These are phyloP conservation scores for Stigmatopora argus DNA, from an alignment of 2,113 vertebrate species.

Conservation along the genomic window DNA sequence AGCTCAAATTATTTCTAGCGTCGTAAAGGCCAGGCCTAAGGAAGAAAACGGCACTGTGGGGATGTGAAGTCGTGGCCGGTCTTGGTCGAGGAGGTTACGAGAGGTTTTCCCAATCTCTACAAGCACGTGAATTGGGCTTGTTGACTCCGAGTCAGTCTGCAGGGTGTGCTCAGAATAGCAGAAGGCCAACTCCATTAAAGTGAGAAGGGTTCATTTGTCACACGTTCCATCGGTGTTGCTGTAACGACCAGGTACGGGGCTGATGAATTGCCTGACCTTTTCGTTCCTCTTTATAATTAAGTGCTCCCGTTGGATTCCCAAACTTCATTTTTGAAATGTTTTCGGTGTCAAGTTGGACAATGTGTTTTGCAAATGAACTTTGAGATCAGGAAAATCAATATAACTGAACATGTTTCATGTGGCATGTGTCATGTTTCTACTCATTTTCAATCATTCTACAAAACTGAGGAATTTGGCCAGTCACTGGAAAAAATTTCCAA, in stretches of 20 bases:
- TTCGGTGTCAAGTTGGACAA: conserved; percentile 11
- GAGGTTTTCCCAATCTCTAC: conserved; percentile 35
- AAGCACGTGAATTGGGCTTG: conserved; percentile 47
- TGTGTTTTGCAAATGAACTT: background rate
- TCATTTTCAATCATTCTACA: conserved; percentile 32
- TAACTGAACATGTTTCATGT: conserved; percentile 1
- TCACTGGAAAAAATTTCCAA: conserved; percentile 14
- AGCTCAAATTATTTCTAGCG: conserved; percentile 19
- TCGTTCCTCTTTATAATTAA: conserved; percentile 52
- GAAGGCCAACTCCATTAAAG: conserved; percentile 69
- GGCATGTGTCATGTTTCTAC: background rate
- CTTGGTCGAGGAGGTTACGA: conserved; percentile 49
- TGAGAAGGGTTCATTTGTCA: conserved; percentile 67
- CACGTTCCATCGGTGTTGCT: conserved; percentile 49
- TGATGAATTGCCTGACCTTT: conserved; percentile 65
- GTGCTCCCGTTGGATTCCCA: conserved; percentile 41
- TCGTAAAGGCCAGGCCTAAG: background rate
- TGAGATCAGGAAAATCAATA: background rate
- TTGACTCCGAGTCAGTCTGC: conserved; percentile 53
- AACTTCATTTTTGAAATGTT: conserved; percentile 42
- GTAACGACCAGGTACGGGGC: conserved; percentile 61
- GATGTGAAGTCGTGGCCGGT: conserved; percentile 6
- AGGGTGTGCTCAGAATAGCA: conserved; percentile 44
- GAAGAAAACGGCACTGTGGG: background rate
- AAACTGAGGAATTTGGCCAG: conserved; percentile 19